These are phyloP conservation scores for Conus ventricosus DNA, from an alignment of 1,140 invertebrate species.

Conservation along the genomic window DNA sequence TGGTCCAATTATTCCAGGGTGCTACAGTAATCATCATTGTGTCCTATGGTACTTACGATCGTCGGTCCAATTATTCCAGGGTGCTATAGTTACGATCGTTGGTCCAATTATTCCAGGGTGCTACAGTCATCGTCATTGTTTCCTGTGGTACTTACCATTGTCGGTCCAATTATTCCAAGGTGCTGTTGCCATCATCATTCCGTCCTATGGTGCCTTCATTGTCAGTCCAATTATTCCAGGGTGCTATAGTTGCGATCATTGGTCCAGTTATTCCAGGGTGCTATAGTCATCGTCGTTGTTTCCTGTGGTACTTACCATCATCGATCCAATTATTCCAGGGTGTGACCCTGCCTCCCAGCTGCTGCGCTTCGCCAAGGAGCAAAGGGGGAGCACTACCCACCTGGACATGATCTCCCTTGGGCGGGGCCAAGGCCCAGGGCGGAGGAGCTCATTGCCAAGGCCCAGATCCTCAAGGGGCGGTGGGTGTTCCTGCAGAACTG, in stretches of 20 bases:
- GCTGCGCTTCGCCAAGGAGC: slow-evolving; percentile 72
- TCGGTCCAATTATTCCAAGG: slow-evolving; percentile 49
- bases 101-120: no score
- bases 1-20: no score
- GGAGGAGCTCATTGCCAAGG: slow-evolving; percentile 72
- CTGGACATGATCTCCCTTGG: slow-evolving; percentile 75
- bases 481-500: slow-evolving; percentile 81
- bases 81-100: slow-evolving; percentile 53
- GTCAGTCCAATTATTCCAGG: slow-evolving; percentile 56
- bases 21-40: no score
- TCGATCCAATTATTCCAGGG: slow-evolving; percentile 50
- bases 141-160: no score
- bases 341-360: slow-evolving; percentile 72
- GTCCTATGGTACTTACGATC: no score
- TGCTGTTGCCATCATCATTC: no score
- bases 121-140: no score
- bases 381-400: slow-evolving; percentile 69
- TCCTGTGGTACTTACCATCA: no score
- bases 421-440: slow-evolving; percentile 73
- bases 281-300: no score
- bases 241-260: slow-evolving; percentile 53
- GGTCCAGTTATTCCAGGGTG: no score
- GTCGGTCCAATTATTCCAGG: slow-evolving; percentile 47
- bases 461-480: slow-evolving; percentile 72
- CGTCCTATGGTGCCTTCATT: no score